phyloP scores from a whole-genome alignment of 2,113 vertebrate genomes.

The Cinclus mexicanus region DNA sequence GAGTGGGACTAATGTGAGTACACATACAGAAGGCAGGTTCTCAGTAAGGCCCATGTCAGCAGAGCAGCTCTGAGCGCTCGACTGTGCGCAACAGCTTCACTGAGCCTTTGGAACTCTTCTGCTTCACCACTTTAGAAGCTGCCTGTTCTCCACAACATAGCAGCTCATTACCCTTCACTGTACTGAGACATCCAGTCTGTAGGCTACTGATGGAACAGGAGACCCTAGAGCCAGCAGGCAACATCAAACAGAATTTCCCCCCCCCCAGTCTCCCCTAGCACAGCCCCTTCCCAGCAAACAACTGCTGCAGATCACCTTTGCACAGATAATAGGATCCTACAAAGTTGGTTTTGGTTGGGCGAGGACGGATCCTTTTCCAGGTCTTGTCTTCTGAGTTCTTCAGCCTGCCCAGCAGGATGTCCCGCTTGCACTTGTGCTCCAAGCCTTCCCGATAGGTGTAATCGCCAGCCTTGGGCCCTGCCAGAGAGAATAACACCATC shows the following conservation, averaged over 20 bases:
- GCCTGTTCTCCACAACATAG: neutral
- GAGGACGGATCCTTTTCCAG: conserved; percentile 89
- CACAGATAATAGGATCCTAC: conserved; percentile 88
- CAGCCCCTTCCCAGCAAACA: neutral
- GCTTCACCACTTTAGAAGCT: neutral
- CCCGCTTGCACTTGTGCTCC: conserved; percentile 85
- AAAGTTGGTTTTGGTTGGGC: conserved; percentile 84
- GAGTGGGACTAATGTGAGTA: neutral
- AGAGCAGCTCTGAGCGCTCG: neutral
- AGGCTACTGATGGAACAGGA: neutral
- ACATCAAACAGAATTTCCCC: neutral
- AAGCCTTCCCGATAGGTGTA: conserved; percentile 86
- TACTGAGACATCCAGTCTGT: neutral
- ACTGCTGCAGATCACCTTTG: conserved; percentile 78
- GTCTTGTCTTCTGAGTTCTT: conserved; percentile 80
- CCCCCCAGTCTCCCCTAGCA: neutral
- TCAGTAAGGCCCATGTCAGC: neutral
- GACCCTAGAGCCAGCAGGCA: neutral
- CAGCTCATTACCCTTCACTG: neutral
- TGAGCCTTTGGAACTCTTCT: neutral
- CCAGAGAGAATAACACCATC: neutral
- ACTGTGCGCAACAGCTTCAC: neutral
- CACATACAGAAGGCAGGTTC: neutral
- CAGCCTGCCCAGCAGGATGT: conserved; percentile 84
- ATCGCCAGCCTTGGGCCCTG: conserved; percentile 83